phyloP scores from a whole-genome alignment of 2,797 vertebrate genomes.

The Neopelma chrysocephalum region DNA sequence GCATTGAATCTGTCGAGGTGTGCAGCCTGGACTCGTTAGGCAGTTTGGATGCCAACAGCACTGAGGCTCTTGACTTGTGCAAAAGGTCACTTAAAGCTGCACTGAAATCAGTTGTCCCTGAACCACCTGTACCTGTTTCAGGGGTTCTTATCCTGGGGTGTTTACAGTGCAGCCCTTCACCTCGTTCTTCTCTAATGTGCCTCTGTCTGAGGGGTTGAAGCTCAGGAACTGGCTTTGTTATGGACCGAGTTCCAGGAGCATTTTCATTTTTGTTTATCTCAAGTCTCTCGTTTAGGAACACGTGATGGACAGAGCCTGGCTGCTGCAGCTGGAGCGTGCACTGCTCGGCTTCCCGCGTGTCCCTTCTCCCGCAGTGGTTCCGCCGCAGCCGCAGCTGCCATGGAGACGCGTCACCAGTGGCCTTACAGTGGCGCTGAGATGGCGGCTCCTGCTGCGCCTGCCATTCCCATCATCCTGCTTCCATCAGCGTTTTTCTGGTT shows the following conservation, averaged over 20 bases:
- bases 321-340: neutral
- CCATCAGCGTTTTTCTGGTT: neutral
- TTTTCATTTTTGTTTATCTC: neutral
- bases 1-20: neutral
- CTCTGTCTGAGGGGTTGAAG: neutral
- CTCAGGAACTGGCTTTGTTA: neutral
- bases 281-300: neutral
- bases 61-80: neutral
- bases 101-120: neutral
- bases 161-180: neutral
- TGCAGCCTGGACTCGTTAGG: neutral
- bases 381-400: neutral
- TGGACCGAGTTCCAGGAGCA: fast-evolving
- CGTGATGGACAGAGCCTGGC: neutral
- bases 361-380: neutral
- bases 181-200: fast-evolving
- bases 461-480: neutral
- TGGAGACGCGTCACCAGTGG: neutral
- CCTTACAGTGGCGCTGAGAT: neutral
- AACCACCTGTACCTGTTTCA: neutral
- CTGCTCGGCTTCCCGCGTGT: neutral
- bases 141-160: neutral
- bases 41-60: neutral
- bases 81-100: neutral
- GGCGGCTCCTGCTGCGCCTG: neutral